Percentiles rank a stretch among this genome's conserved stretches.
These are phyloP conservation scores for Platygyra sinensis DNA, from an alignment of 64 coral and sea anemone species.

Conservation along the genomic window DNA sequence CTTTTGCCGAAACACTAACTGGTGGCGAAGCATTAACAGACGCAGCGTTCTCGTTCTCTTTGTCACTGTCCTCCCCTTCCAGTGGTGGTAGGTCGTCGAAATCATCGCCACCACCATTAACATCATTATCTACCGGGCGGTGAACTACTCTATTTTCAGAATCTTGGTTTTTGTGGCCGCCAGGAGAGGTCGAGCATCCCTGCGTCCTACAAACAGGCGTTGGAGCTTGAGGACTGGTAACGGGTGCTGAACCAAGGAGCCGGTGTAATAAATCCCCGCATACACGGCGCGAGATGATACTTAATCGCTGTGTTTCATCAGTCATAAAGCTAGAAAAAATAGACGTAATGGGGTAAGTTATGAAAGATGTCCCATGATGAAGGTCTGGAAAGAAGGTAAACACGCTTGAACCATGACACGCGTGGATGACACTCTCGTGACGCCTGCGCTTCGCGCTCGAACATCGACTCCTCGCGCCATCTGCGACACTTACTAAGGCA, in stretches of 20 bases:
- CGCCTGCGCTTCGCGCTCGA: too few species aligned
- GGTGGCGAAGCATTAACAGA: not conserved
- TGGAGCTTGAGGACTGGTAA: not conserved
- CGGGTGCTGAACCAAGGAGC: constrained; percentile 76
- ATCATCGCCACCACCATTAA: constrained; percentile 46
- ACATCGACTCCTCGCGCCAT: too few species aligned
- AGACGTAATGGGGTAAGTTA: not conserved
- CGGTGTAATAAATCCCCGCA: constrained; percentile 83
- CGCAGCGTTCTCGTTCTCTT: not conserved
- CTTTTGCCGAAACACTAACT: not conserved
- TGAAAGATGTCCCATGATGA: not conserved
- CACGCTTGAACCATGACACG: not conserved
- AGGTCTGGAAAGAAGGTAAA: not conserved
- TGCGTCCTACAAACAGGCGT: constrained; percentile 8
- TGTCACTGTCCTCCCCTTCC: constrained; percentile 63
- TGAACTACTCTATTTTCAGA: not conserved
- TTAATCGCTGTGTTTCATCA: not conserved
- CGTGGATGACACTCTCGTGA: too few species aligned
- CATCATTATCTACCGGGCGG: not conserved
- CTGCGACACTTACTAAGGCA: too few species aligned
- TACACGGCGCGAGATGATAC: constrained; percentile 65
- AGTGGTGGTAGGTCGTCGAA: constrained; percentile 79
- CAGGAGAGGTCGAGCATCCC: not conserved
- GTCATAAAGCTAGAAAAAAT: constrained; percentile 35
- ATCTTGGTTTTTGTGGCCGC: not conserved